phyloP scores from a whole-genome alignment of 2,797 vertebrate species.

The Danio choprae region DNA sequence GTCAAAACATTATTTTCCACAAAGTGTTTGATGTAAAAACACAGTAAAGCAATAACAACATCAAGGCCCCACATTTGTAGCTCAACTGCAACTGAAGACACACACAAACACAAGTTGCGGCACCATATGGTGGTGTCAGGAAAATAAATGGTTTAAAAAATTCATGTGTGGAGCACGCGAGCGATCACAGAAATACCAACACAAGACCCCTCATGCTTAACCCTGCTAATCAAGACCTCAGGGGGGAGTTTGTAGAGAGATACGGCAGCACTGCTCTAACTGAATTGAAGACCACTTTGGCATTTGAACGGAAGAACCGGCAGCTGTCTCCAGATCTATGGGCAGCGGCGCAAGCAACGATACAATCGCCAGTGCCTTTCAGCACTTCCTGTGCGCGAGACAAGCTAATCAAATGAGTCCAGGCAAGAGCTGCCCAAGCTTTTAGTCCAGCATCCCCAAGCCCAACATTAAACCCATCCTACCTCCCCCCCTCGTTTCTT shows the following conservation, averaged over 20 bases:
- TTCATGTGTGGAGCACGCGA: constrained; percentile 72
- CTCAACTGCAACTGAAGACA: constrained; percentile 36
- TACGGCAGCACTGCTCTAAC: constrained; percentile 71
- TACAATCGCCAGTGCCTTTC: constrained; percentile 83
- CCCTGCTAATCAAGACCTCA: constrained; percentile 74
- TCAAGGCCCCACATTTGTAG: constrained; percentile 13
- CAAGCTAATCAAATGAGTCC: constrained; percentile 81
- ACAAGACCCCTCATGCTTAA: constrained; percentile 74
- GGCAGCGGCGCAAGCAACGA: constrained; percentile 72
- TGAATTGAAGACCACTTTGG: constrained; percentile 81
- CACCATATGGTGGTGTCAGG: constrained; percentile 72
- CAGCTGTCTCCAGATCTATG: constrained; percentile 75
- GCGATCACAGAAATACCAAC: constrained; percentile 79
- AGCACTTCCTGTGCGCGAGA: constrained; percentile 83
- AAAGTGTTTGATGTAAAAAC: constrained; percentile 10
- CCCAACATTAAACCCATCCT: constrained; percentile 47
- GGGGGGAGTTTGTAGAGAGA: constrained; percentile 56
- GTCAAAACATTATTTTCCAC: neutral
- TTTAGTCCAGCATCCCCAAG: constrained; percentile 75
- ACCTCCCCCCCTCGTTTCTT: constrained; percentile 37
- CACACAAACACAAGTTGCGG: constrained; percentile 8
- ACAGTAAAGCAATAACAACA: constrained; percentile 11
- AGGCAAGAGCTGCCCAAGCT: constrained; percentile 73
- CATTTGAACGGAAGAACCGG: constrained; percentile 77
- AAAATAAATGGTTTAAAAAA: constrained; percentile 82